Evolutionary conservation across 1,140 invertebrate species (phyloP), one percentile per base, ranked within the genome.

Genomic region (Copidosoma floridanum): DNA sequence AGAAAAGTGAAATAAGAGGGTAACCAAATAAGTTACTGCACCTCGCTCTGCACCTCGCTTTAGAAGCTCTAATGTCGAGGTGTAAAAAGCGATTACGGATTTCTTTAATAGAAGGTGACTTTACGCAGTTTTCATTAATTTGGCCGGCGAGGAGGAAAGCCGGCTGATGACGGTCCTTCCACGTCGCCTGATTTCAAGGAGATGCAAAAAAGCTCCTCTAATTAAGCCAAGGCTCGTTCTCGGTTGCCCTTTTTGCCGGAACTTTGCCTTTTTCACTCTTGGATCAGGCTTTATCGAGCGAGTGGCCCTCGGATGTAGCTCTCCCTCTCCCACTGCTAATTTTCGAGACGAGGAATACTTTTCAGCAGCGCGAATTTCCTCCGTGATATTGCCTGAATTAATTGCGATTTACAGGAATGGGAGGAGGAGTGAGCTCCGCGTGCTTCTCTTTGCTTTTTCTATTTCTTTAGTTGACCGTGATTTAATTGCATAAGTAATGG

Each of bases 111-210:
- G 73, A 69, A 75, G 69, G 63, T 69, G 65, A 65, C 68, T 67
- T 72, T 75, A 76, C 76, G 75, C 71, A 69, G 73, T 74, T 78
- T 78, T 78, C 75, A 76, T 76, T 71, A 75, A 72, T 76, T 76
- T 68, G 69, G 58, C 41, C 67, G 66, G 48, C n/a, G n/a, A n/a
- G n/a, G n/a, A n/a, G n/a, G n/a, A n/a, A n/a, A n/a, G n/a, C n/a
- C n/a, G n/a, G n/a, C n/a, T 68, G 67, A 68, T 73, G 70, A 71
- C 68, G 67, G 68, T 61, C 24, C 43, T 61, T n/a, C 16, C 18
- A 41, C 40, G n/a, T 71, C 67, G 69, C 67, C 71, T 76, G 69
- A 75, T 76, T 77, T 76, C n/a, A 74, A 77, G 62, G 65, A 65
- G 63, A 65, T 60, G 62, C 32, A 27, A 62, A 78, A 78, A 77